Evolutionary conservation across 2,113 vertebrate species (phyloP).

Genomic region (Tenrec ecaudatus): DNA sequence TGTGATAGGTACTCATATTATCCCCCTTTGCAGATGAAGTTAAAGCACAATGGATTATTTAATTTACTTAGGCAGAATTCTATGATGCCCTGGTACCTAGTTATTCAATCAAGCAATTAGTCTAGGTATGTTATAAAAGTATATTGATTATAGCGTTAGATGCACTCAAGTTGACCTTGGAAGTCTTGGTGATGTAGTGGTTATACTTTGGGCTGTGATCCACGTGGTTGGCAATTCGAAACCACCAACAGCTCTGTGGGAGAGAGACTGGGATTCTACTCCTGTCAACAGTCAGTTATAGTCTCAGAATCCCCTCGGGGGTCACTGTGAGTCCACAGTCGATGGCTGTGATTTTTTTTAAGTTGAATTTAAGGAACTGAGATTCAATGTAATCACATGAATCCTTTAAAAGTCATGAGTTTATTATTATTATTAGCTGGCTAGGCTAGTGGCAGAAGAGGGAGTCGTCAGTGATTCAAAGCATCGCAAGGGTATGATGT

Average conservation of each 20-base stretch:
- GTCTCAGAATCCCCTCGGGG: too few relatives aligned
- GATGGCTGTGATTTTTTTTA: too few relatives aligned
- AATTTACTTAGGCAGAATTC: conserved; percentile 9
- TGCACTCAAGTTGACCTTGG: not conserved
- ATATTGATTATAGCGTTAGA: conserved; percentile 21
- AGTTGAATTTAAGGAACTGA: too few relatives aligned
- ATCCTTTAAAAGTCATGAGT: not conserved
- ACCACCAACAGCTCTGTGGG: too few relatives aligned
- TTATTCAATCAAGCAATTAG: not conserved
- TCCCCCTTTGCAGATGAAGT: not conserved
- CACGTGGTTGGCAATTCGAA: too few relatives aligned
- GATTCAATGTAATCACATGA: too few relatives aligned
- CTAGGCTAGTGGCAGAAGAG: not conserved
- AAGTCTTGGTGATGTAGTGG: too few relatives aligned
- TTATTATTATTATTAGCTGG: too few relatives aligned
- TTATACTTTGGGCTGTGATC: too few relatives aligned
- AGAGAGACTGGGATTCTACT: too few relatives aligned
- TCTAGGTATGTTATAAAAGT: not conserved
- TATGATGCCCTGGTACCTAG: not conserved
- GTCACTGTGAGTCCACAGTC: too few relatives aligned
- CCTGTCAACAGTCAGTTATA: too few relatives aligned
- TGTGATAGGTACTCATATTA: not conserved
- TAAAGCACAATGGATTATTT: not conserved
- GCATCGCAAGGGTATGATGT: not conserved
- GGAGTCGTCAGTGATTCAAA: not conserved